Percentiles rank a stretch among this genome's conserved stretches.
phyloP scores from a whole-genome alignment of 2,113 vertebrate species.

The Rhineura floridana region DNA sequence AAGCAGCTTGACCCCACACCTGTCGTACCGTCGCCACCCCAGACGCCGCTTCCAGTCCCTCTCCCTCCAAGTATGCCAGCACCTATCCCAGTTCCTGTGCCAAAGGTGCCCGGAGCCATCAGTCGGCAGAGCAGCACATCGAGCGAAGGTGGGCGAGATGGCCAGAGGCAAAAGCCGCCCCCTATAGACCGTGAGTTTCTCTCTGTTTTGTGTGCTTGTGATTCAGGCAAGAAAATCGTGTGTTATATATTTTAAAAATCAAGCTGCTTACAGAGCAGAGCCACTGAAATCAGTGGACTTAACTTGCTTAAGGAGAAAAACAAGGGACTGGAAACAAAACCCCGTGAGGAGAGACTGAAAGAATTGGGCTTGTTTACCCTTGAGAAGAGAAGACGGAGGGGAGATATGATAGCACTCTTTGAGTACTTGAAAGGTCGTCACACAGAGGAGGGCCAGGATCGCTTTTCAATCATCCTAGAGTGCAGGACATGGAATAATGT shows the following conservation, averaged over 20 bases:
- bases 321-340: too few species aligned
- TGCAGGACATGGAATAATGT: too few species aligned
- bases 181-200: constrained; percentile 78
- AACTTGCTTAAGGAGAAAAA: too few species aligned
- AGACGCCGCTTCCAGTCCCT: constrained; percentile 68
- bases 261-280: not conserved
- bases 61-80: constrained; percentile 68
- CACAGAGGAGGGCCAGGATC: too few species aligned
- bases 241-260: not conserved
- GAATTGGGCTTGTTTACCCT: too few species aligned
- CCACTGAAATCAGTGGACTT: too few species aligned
- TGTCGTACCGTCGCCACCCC: constrained; percentile 74
- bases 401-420: too few species aligned
- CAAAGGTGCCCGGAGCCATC: constrained; percentile 61
- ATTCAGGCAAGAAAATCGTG: not conserved
- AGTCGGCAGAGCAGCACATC: constrained; percentile 84
- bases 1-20: constrained; percentile 65
- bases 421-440: too few species aligned
- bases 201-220: not conserved
- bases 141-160: constrained; percentile 82
- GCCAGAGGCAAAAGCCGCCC: constrained; percentile 72
- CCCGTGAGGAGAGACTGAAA: too few species aligned
- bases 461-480: too few species aligned
- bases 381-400: too few species aligned
- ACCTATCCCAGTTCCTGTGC: constrained; percentile 66